Conservation (phyloP, 2,797 vertebrate species). For the Falco cherrug region DNA sequence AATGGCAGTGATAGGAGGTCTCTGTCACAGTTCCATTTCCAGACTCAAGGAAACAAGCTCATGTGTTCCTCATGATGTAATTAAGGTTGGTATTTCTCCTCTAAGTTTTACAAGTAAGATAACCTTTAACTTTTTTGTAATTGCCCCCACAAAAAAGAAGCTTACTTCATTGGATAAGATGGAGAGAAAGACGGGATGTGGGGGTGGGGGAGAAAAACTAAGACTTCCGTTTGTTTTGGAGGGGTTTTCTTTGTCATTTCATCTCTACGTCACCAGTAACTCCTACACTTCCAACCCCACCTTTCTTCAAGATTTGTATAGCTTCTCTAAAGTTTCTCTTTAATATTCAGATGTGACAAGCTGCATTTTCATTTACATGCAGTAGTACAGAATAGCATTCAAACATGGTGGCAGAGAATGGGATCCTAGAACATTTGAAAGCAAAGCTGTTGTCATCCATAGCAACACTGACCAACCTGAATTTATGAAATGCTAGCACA, state of each 20-base stretch:
- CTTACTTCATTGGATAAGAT: neutral
- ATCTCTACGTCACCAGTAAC: neutral
- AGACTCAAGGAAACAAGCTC: constrained; percentile 95
- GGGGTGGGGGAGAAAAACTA: neutral
- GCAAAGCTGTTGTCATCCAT: neutral
- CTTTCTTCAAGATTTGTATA: neutral
- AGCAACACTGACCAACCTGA: neutral
- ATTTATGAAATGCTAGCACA: neutral
- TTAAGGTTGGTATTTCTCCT: constrained; percentile 83
- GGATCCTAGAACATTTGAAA: neutral
- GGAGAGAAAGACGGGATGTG: neutral
- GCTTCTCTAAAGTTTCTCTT: neutral
- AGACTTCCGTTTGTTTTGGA: neutral
- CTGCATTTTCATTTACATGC: neutral
- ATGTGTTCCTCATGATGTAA: constrained; percentile 88
- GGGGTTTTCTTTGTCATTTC: neutral
- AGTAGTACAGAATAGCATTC: neutral
- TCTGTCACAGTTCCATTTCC: constrained; percentile 95
- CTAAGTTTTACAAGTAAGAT: neutral
- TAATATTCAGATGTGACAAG: neutral
- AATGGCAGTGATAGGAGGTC: constrained; percentile 96
- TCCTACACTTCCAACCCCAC: neutral
- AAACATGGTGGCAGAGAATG: neutral
- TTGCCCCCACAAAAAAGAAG: neutral
- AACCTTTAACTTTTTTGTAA: neutral